Conservation (phyloP, 1,140 invertebrate species). For the Camponotus floridanus region DNA sequence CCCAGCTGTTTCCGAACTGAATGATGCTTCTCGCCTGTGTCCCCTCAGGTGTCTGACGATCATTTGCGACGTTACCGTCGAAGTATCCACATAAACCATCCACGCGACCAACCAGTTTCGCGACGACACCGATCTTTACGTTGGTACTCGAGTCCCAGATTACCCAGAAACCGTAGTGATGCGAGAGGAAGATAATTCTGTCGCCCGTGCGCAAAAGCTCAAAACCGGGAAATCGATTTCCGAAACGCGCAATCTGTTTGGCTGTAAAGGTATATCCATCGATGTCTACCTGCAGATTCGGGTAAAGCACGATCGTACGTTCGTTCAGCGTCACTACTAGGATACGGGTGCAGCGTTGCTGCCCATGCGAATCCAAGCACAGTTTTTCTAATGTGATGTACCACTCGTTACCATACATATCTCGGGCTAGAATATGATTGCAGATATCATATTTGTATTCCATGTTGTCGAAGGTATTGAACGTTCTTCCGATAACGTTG, state of each 20-base stretch:
- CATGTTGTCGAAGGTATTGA: constrained; percentile 92
- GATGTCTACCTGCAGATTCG: constrained; percentile 89
- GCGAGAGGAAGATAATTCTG: constrained; percentile 89
- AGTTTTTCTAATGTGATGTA: constrained; percentile 87
- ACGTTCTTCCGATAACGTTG: constrained; percentile 90
- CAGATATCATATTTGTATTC: constrained; percentile 93
- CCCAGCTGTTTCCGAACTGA: constrained; percentile 93
- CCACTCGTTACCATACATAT: constrained; percentile 84
- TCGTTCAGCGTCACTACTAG: constrained; percentile 87
- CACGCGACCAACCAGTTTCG: constrained; percentile 88
- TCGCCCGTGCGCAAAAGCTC: constrained; percentile 90
- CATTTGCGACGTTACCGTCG: constrained; percentile 89
- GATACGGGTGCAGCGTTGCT: constrained; percentile 85
- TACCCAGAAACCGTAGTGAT: constrained; percentile 91
- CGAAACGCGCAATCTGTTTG: constrained; percentile 90
- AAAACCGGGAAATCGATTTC: constrained; percentile 88
- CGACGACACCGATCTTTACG: constrained; percentile 90
- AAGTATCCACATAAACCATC: constrained; percentile 93
- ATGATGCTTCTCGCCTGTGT: constrained; percentile 87
- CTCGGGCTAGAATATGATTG: constrained; percentile 91
- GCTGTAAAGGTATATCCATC: constrained; percentile 89
- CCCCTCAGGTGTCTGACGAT: constrained; percentile 91
- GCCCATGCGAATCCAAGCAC: constrained; percentile 82
- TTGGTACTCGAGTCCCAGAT: constrained; percentile 90
- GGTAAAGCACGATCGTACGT: constrained; percentile 88